Conservation (phyloP, 2,113 vertebrate genomes). For the Hassar affinis region DNA sequence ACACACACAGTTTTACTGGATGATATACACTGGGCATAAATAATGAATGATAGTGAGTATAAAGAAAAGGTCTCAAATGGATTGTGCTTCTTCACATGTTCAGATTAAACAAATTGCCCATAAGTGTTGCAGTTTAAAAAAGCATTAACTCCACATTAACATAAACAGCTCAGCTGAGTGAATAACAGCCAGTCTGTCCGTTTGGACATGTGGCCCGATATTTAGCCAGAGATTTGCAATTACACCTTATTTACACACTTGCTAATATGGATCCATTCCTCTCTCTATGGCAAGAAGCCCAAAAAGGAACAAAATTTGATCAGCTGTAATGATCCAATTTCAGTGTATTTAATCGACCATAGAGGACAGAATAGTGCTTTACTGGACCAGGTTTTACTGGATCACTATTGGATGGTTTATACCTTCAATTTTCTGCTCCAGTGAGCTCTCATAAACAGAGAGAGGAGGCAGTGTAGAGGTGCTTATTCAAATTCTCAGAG, state of each 20-base stretch:
- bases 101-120: slow-evolving; percentile 37
- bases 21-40: slow-evolving; percentile 23
- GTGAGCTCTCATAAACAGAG: slow-evolving; percentile 68
- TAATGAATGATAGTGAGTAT: slow-evolving; percentile 23
- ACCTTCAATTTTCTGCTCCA: slow-evolving; percentile 67
- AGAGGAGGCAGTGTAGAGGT: slow-evolving; percentile 61
- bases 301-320: slow-evolving; percentile 31
- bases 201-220: slow-evolving; percentile 40
- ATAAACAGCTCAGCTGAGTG: slow-evolving; percentile 40
- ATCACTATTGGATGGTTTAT: slow-evolving; percentile 59
- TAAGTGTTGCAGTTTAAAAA: slow-evolving; percentile 48
- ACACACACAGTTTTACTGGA: slow-evolving; percentile 11
- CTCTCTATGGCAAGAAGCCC: slow-evolving; percentile 7
- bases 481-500: slow-evolving; percentile 65
- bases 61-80: slow-evolving; percentile 30
- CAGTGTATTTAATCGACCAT: slow-evolving; percentile 41
- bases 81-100: slow-evolving; percentile 38
- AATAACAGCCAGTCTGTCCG: slow-evolving; percentile 37
- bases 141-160: slow-evolving; percentile 47
- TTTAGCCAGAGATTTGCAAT: slow-evolving; percentile 49
- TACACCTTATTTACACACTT: slow-evolving; percentile 47
- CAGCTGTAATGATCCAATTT: slow-evolving; percentile 45
- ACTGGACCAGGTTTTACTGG: slow-evolving; percentile 56
- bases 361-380: slow-evolving; percentile 20
- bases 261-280: slow-evolving; percentile 41